These are phyloP conservation scores for Lycaena phlaeas DNA, from an alignment of 2,888 invertebrate genomes.

Conservation along the genomic window DNA sequence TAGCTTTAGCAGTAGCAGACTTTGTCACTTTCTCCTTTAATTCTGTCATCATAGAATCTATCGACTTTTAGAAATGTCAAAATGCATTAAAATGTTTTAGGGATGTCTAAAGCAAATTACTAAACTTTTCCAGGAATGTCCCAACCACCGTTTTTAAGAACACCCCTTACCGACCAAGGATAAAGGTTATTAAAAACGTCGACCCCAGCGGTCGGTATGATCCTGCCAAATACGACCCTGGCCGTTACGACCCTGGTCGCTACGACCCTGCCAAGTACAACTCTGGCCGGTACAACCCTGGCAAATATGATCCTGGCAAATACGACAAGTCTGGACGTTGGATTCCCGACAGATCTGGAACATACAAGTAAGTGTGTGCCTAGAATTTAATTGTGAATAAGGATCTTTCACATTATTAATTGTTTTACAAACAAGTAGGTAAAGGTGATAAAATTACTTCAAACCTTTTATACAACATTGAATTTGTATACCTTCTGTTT, in stretches of 20 bases:
- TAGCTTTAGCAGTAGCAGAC: no score
- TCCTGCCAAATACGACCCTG: conserved; percentile 10
- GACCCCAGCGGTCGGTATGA: conserved; percentile 14
- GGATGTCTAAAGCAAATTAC: no score
- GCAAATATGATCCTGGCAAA: conserved; percentile 20
- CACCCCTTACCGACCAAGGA: background rate
- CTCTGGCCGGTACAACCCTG: conserved; percentile 24
- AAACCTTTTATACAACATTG: no score
- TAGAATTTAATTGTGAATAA: background rate
- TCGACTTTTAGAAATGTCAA: no score
- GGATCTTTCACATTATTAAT: no score
- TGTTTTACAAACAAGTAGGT: background rate
- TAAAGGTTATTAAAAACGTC: background rate
- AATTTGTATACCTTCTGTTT: no score
- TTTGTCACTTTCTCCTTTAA: no score
- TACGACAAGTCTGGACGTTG: conserved; percentile 23
- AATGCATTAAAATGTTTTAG: no score
- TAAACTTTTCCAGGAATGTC: no score
- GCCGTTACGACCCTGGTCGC: conserved; percentile 14
- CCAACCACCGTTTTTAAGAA: background rate
- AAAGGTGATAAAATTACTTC: no score
- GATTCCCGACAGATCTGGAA: conserved; percentile 22
- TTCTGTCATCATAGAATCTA: no score
- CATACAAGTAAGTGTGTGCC: conserved; percentile 22
- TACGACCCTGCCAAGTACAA: conserved; percentile 21